Conservation (phyloP, 2,888 invertebrate species). For the Dasysyrphus albostriatus region DNA sequence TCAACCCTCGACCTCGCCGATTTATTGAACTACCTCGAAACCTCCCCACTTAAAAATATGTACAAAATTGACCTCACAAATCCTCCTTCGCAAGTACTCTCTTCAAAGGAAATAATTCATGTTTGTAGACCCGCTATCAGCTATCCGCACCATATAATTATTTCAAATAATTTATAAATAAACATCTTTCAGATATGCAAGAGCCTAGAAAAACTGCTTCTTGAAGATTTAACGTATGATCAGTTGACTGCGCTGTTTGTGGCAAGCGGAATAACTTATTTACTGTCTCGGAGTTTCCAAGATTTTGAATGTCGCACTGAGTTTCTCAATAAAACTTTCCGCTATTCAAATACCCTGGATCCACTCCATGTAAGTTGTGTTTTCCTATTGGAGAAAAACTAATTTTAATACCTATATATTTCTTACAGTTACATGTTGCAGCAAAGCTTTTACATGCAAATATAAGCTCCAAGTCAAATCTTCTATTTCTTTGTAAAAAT, state of each 20-base stretch:
- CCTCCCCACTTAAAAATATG: constrained; percentile 42
- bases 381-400: neutral
- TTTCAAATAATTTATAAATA: neutral
- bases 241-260: constrained; percentile 77
- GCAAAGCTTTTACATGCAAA: constrained; percentile 77
- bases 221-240: constrained; percentile 77
- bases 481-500: constrained; percentile 77
- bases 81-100: constrained; percentile 4
- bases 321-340: constrained; percentile 77
- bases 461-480: constrained; percentile 74
- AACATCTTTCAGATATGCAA: constrained; percentile 85
- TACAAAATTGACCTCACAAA: constrained; percentile 37
- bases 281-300: constrained; percentile 48
- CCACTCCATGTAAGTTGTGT: constrained; percentile 77
- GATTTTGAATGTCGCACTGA: constrained; percentile 77
- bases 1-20: constrained; percentile 23
- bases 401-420: neutral
- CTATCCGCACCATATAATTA: neutral
- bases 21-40: constrained; percentile 42
- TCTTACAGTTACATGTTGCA: constrained; percentile 77
- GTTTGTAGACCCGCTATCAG: neutral
- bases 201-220: constrained; percentile 68
- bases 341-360: constrained; percentile 77
- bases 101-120: constrained; percentile 34
- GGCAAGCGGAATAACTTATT: constrained; percentile 66